A percentile compares a stretch with the other conserved stretches of the same genome.
Conservation (phyloP, 2,888 invertebrate species). For the Brenthis ino region DNA sequence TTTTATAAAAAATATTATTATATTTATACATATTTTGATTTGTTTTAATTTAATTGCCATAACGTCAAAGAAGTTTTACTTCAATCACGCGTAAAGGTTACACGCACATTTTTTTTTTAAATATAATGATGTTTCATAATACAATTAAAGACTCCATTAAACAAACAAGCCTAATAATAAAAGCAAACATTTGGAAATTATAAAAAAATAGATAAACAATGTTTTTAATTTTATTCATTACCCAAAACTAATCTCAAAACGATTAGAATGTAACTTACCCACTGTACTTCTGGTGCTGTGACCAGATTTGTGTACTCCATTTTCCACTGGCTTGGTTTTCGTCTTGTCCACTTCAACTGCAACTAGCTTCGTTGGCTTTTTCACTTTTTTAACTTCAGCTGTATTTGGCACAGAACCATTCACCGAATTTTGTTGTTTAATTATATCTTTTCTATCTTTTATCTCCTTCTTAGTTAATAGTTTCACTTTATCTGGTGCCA, state of each 20-base stretch:
- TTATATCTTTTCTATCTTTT: conserved; percentile 67
- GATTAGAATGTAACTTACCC: conserved; percentile 49
- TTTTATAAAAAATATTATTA: no score
- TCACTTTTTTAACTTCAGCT: conserved; percentile 64
- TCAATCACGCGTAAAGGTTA: no score
- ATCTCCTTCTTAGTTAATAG: conserved; percentile 69
- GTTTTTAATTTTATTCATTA: background rate
- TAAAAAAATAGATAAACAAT: no score
- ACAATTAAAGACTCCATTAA: no score
- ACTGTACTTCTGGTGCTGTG: conserved; percentile 56
- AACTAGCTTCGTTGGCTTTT: conserved; percentile 60
- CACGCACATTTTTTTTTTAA: no score
- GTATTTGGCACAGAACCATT: conserved; percentile 54
- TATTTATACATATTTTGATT: no score
- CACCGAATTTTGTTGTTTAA: conserved; percentile 66
- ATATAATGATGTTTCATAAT: no score
- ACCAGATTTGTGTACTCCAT: conserved; percentile 56
- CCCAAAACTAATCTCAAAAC: background rate
- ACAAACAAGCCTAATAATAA: no score
- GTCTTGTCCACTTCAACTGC: conserved; percentile 61
- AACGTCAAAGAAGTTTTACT: no score
- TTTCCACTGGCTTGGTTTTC: conserved; percentile 59
- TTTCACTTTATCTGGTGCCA: conserved; percentile 72
- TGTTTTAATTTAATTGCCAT: no score
- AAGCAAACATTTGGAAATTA: no score